Evolutionary conservation across 1,140 invertebrate species (phyloP), one percentile per base, ranked within the genome.

Genomic region (Aporrectodea caliginosa): DNA sequence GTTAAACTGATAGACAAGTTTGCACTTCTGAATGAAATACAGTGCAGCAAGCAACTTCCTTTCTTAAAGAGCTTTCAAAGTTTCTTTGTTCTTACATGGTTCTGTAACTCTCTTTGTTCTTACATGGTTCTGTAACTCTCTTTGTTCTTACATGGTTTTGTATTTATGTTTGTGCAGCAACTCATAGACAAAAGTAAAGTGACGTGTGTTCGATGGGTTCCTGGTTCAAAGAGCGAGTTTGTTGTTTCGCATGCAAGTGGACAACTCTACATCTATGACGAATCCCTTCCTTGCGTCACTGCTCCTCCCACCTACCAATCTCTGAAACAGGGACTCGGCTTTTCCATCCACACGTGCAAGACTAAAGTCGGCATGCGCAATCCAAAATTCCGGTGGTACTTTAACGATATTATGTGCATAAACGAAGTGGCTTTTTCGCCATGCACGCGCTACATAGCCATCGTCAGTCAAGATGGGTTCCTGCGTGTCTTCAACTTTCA

Each of bases 171-270:
- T 35, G 35, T 74, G 16, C 91, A 97, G 94, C 93, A 96, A 88
- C 89, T 97, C 84, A 97, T 99, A 86, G 98, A 99, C 87, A 99
- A 98, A 90, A 96, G 93, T 78, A 94, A 95, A 90, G 97, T 99
- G 82, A 99, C 98, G 22, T 99, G 97, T 88, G 93, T 99, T 84
- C 93, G 94, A 85, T 99, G 97, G 97, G 92, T 99, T 79, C 97
- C 97, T 27, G 93, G 93, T 74, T 97, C 95, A 35, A 92, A 92
- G 81, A 96, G 96, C 85, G 90, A 96, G 83, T 99, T 99, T 89
- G 90, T 99, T 78, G 95, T 95, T 73, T 94, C 96, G 30, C 96
- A 99, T 88, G 92, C 93, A 75, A 98, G 96, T 81, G 98, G 98
- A n/a, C 94, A 98, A 85, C 91, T 99, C 84, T 99, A 99, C 90